Percentiles rank a stretch among this genome's conserved stretches.
phyloP scores from a whole-genome alignment of 2,888 invertebrate genomes.

The Ochropacha duplaris region DNA sequence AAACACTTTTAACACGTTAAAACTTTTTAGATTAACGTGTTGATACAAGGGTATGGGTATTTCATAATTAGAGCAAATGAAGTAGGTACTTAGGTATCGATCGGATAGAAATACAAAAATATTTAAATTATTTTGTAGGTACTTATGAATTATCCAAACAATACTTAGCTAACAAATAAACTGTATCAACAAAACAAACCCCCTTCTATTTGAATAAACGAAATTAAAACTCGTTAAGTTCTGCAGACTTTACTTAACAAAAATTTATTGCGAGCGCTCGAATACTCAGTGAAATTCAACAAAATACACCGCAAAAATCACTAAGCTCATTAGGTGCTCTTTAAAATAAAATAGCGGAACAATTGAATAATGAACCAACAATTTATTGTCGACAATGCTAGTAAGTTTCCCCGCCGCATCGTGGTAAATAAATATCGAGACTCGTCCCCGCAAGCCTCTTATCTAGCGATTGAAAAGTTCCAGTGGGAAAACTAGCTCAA shows the following conservation, averaged over 20 bases:
- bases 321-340: conserved; percentile 40
- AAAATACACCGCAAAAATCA: conserved; percentile 35
- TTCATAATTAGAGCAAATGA: no score
- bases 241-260: conserved; percentile 17
- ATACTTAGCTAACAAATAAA: background rate
- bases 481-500: conserved; percentile 56
- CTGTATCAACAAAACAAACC: background rate
- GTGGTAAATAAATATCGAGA: conserved; percentile 71
- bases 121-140: no score
- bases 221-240: conserved; percentile 12
- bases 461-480: conserved; percentile 73
- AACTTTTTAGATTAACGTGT: no score
- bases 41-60: no score
- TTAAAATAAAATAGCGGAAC: conserved; percentile 42
- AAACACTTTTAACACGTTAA: no score
- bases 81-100: no score
- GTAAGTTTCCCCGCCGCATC: conserved; percentile 36
- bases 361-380: conserved; percentile 68
- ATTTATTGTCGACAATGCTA: conserved; percentile 59
- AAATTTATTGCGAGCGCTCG: conserved; percentile 11
- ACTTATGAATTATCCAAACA: no score
- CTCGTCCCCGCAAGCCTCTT: conserved; percentile 72
- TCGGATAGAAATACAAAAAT: no score
- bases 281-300: background rate
- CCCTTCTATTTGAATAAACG: conserved; percentile 6